These are phyloP conservation scores for Etheostoma nigrum DNA, from an alignment of 2,797 vertebrate genomes.

Conservation along the genomic window DNA sequence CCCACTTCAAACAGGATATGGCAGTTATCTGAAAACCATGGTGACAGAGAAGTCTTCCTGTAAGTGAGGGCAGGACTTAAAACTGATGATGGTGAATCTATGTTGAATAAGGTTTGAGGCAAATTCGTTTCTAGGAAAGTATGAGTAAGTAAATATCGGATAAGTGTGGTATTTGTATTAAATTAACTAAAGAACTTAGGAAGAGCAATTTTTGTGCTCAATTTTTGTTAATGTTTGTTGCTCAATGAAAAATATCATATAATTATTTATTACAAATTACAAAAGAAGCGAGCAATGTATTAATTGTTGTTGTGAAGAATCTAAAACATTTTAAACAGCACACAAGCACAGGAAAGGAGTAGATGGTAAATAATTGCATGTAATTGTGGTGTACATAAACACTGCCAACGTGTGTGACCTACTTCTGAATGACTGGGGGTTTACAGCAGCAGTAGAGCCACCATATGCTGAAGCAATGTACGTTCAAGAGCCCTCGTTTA, in stretches of 20 bases:
- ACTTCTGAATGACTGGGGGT: conserved; percentile 67
- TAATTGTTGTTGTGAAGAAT: not conserved
- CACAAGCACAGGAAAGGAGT: conserved; percentile 24
- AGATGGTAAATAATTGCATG: conserved; percentile 60
- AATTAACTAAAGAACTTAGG: not conserved
- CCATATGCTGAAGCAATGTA: conserved; percentile 41
- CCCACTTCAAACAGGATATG: conserved; percentile 80
- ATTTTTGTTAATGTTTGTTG: not conserved
- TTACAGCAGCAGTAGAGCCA: conserved; percentile 50
- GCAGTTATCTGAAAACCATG: conserved; percentile 73
- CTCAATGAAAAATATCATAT: too few species aligned
- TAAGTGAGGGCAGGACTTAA: conserved; percentile 30
- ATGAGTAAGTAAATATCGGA: not conserved
- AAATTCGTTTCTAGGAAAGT: not conserved
- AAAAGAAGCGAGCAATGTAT: not conserved
- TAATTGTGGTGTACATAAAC: conserved; percentile 70
- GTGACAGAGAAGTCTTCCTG: conserved; percentile 71
- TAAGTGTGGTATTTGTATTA: not conserved
- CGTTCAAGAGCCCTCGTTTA: conserved; percentile 34
- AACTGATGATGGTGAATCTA: conserved; percentile 29
- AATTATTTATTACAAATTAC: too few species aligned
- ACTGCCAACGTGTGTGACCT: conserved; percentile 69
- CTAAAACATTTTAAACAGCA: conserved; percentile 1
- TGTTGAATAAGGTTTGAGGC: not conserved
- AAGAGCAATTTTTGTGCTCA: not conserved